A percentile compares a stretch with the other conserved stretches of the same genome.
Evolutionary conservation across 2,888 invertebrate genomes (phyloP).

Genomic region (Macaria notata): DNA sequence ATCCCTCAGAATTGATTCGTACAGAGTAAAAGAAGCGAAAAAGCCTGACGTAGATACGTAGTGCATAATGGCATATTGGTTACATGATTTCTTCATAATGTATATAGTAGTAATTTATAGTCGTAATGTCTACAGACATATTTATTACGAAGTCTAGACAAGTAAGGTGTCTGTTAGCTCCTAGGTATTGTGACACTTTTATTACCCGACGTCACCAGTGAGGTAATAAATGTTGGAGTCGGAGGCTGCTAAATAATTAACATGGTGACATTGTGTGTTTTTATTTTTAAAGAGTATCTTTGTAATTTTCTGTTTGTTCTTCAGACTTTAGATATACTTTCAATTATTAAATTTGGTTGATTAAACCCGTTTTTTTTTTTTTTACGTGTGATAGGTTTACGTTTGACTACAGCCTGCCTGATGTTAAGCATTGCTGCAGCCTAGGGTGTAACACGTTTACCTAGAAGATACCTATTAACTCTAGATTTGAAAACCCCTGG

Average conservation of each 20-base stretch:
- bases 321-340: no score
- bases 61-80: constrained; percentile 13
- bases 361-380: no score
- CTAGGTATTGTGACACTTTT: constrained; percentile 19
- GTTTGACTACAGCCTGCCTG: no score
- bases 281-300: background rate
- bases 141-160: constrained; percentile 16
- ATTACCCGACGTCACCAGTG: constrained; percentile 9
- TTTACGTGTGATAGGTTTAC: no score
- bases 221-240: constrained; percentile 9
- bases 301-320: no score
- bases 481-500: no score
- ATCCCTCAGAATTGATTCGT: constrained; percentile 25
- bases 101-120: constrained; percentile 14
- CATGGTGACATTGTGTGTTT: constrained; percentile 2
- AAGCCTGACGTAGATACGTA: constrained; percentile 9
- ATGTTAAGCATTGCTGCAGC: no score
- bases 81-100: constrained; percentile 18
- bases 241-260: constrained; percentile 7
- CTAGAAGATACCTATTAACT: no score
- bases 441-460: no score
- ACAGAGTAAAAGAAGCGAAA: constrained; percentile 17
- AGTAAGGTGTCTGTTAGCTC: constrained; percentile 12
- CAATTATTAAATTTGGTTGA: no score
- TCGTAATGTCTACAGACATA: constrained; percentile 11